Percentiles rank a stretch among this genome's conserved stretches.
These are phyloP conservation scores for Nibea albiflora DNA, from an alignment of 2,113 vertebrate genomes.

Conservation along the genomic window DNA sequence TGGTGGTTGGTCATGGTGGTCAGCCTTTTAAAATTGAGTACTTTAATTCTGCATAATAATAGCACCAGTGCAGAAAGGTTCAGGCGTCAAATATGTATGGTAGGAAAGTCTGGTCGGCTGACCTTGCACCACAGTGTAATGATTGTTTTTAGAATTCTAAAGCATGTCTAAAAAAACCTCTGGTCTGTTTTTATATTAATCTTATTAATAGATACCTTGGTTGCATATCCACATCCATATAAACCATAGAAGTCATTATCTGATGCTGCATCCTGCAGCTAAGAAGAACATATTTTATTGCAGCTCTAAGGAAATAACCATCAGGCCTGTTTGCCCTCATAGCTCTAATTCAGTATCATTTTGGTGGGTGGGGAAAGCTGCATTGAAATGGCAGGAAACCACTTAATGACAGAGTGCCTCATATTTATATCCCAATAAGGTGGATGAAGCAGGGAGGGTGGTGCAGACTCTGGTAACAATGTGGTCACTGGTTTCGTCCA, in stretches of 20 bases:
- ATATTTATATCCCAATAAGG: constrained; percentile 69
- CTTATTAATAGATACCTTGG: constrained; percentile 51
- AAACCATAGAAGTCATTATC: constrained; percentile 38
- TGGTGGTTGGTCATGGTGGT: no score
- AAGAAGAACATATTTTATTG: constrained; percentile 48
- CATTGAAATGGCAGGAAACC: constrained; percentile 73
- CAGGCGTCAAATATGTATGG: constrained; percentile 7
- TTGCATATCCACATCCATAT: constrained; percentile 37
- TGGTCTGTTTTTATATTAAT: constrained; percentile 39
- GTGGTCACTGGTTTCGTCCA: constrained; percentile 46
- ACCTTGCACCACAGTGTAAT: constrained; percentile 2
- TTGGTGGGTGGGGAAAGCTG: constrained; percentile 61
- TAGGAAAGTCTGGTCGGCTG: background rate
- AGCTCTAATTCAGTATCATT: constrained; percentile 63
- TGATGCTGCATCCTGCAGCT: constrained; percentile 30
- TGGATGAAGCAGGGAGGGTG: constrained; percentile 36
- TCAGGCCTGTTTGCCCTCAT: constrained; percentile 46
- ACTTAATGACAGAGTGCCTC: constrained; percentile 69
- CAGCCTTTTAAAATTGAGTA: background rate
- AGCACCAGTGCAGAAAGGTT: background rate
- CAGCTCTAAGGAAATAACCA: constrained; percentile 58
- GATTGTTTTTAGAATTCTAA: constrained; percentile 10
- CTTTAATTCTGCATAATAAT: background rate
- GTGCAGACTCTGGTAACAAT: constrained; percentile 55
- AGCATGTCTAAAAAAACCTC: constrained; percentile 4